A percentile compares a stretch with the other conserved stretches of the same genome.
Evolutionary conservation across 2,888 invertebrate genomes (phyloP).

Genomic region (Stenolophus ochropezus): DNA sequence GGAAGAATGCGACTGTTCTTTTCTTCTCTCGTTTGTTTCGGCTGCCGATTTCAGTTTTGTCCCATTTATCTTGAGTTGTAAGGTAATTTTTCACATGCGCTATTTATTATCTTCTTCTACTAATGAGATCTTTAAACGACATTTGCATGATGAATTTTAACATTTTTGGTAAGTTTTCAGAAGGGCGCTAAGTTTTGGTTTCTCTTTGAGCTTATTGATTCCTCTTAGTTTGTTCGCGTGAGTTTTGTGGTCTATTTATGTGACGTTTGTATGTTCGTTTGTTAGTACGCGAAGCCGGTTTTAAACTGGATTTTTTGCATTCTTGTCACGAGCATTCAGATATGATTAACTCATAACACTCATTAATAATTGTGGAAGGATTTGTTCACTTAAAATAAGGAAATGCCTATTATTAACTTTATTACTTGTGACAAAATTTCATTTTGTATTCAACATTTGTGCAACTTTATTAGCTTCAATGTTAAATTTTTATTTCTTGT

Average conservation of each 20-base stretch:
- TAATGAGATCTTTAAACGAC: constrained; percentile 12
- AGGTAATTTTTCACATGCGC: constrained; percentile 35
- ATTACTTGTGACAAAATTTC: neutral
- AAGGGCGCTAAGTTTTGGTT: neutral
- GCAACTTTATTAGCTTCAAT: constrained; percentile 29
- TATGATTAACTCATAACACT: constrained; percentile 43
- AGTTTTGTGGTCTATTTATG: constrained; percentile 39
- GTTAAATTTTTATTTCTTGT: constrained; percentile 19
- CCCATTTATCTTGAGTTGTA: constrained; percentile 19
- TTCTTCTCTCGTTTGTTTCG: constrained; percentile 30
- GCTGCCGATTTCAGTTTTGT: constrained; percentile 26
- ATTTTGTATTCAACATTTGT: neutral
- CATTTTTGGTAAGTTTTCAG: neutral
- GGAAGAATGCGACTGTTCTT: constrained; percentile 25
- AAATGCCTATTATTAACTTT: constrained; percentile 3
- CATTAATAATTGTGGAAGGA: constrained; percentile 26
- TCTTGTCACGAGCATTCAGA: constrained; percentile 34
- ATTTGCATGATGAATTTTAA: neutral
- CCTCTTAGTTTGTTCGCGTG: constrained; percentile 34
- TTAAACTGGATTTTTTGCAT: constrained; percentile 47
- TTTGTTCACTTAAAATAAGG: constrained; percentile 27
- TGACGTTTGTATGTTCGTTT: constrained; percentile 30
- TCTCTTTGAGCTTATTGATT: constrained; percentile 42
- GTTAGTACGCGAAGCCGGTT: constrained; percentile 33
- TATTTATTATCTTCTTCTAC: constrained; percentile 9